Percentiles rank a stretch among this genome's conserved stretches.
These are phyloP conservation scores for Bombyx huttoni DNA, from an alignment of 2,888 invertebrate genomes.

Conservation along the genomic window DNA sequence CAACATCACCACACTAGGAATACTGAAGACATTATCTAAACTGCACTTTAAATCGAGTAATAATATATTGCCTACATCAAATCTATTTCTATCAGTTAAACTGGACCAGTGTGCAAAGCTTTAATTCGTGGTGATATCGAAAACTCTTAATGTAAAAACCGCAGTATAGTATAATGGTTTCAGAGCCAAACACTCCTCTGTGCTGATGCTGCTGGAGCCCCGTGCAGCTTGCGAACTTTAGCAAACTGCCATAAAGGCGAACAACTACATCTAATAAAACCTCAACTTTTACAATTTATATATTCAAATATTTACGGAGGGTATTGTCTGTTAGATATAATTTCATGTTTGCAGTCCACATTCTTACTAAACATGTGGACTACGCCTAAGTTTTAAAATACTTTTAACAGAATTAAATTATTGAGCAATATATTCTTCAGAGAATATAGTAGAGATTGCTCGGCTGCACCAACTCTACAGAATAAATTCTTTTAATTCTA, in stretches of 20 bases:
- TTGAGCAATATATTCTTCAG: conserved; percentile 70
- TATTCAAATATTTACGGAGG: conserved; percentile 61
- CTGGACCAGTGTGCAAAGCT: conserved; percentile 20
- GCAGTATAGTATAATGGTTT: conserved; percentile 42
- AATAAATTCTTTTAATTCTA: conserved; percentile 56
- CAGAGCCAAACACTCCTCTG: conserved; percentile 31
- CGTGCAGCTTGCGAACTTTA: conserved; percentile 39
- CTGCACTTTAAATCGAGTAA: conserved; percentile 23
- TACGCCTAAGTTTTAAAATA: conserved; percentile 61
- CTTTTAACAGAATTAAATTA: conserved; percentile 68
- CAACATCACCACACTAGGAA: conserved; percentile 53
- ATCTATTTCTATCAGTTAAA: conserved; percentile 23
- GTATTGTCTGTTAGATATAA: conserved; percentile 71
- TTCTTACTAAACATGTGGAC: conserved; percentile 54
- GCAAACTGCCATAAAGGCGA: conserved; percentile 55
- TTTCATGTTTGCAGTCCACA: conserved; percentile 57
- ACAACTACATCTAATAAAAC: conserved; percentile 66
- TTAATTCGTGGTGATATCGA: conserved; percentile 10
- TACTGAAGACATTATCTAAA: conserved; percentile 42
- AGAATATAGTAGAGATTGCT: conserved; percentile 71
- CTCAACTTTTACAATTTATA: conserved; percentile 47
- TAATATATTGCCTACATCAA: conserved; percentile 13
- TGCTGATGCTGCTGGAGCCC: conserved; percentile 45
- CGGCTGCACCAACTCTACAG: conserved; percentile 69
- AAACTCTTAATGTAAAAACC: conserved; percentile 11